A percentile compares a stretch with the other conserved stretches of the same genome.
Conservation (phyloP, 2,797 vertebrate species). For the Chromis chromis region DNA sequence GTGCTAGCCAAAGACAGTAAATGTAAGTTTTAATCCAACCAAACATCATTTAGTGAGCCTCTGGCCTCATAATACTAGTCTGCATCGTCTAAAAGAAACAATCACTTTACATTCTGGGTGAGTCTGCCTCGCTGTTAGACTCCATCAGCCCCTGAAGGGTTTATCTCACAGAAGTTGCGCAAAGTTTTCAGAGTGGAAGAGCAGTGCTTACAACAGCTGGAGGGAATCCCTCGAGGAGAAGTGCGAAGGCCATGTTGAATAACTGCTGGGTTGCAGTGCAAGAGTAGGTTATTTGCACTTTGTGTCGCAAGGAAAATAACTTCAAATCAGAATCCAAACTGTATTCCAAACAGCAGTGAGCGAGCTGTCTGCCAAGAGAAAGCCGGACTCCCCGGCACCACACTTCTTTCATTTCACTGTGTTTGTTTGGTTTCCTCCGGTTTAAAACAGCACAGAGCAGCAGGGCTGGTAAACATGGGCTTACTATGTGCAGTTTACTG, state of each 20-base stretch:
- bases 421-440: slow-evolving; percentile 12
- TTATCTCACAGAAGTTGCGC: slow-evolving; percentile 26
- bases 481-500: slow-evolving; percentile 20
- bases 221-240: slow-evolving; percentile 30
- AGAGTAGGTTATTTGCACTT: slow-evolving; percentile 15
- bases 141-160: slow-evolving; percentile 16
- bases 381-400: background rate
- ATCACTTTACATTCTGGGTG: slow-evolving; percentile 17
- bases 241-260: slow-evolving; percentile 26
- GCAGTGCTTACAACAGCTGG: background rate
- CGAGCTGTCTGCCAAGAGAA: slow-evolving; percentile 3
- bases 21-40: background rate
- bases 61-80: background rate
- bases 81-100: background rate
- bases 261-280: slow-evolving; percentile 12
- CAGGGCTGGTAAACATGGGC: slow-evolving; percentile 27
- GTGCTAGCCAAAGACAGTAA: background rate
- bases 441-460: slow-evolving; percentile 15
- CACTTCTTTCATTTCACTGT: slow-evolving; percentile 1
- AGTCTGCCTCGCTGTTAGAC: slow-evolving; percentile 26
- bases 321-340: slow-evolving; percentile 9
- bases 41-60: background rate
- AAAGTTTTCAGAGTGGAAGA: slow-evolving; percentile 19
- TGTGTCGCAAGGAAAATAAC: slow-evolving; percentile 11
- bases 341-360: slow-evolving; percentile 10